Conservation (phyloP, 2,888 invertebrate genomes). For the Caenorhabditis sp. region DNA sequence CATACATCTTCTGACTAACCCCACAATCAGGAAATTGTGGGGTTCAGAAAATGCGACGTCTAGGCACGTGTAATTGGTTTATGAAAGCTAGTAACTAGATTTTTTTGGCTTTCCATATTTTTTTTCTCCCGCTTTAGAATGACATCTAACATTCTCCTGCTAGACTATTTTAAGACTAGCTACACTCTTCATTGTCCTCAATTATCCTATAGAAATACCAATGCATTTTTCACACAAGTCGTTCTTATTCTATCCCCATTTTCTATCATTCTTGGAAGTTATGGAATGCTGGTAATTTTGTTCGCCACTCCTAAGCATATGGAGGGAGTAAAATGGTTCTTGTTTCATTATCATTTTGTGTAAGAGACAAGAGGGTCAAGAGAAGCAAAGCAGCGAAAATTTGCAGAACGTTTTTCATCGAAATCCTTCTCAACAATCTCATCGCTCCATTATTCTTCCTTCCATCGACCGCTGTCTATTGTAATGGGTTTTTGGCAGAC, state of each 20-base stretch:
- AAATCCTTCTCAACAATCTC: neutral
- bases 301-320: conserved; percentile 8
- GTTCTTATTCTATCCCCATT: conserved; percentile 5
- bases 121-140: neutral
- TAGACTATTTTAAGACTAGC: neutral
- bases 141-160: neutral
- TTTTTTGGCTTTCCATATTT: neutral
- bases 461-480: conserved; percentile 1
- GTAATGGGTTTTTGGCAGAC: neutral
- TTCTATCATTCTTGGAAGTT: conserved; percentile 7
- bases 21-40: neutral
- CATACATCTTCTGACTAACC: conserved; percentile 3
- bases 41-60: neutral
- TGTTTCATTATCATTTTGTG: conserved; percentile 7
- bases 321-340: conserved; percentile 24
- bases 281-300: conserved; percentile 4
- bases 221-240: neutral
- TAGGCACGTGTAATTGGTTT: neutral
- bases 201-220: neutral
- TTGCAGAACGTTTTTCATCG: conserved; percentile 17
- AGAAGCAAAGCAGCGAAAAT: neutral
- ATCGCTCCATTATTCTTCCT: conserved; percentile 1
- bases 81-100: neutral
- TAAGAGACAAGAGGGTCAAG: neutral
- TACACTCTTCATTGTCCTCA: neutral